A percentile compares a stretch with the other conserved stretches of the same genome.
Conservation (phyloP, 2,888 invertebrate genomes). For the Agriopis marginaria region DNA sequence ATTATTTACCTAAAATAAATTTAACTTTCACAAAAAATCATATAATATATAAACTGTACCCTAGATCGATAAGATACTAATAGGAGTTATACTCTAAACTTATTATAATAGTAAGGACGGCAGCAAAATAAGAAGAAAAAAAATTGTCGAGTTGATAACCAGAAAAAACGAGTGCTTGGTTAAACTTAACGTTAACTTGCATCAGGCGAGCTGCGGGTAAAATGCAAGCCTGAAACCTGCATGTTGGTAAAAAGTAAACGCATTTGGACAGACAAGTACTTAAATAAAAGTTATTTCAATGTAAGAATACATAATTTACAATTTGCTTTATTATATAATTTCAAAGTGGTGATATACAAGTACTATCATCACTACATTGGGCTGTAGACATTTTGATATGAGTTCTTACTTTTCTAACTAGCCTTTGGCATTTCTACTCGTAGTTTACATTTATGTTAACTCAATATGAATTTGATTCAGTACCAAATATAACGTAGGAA, state of each 20-base stretch:
- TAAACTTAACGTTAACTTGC: no score
- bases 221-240: no score
- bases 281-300: not conserved
- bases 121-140: constrained; percentile 57
- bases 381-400: constrained; percentile 61
- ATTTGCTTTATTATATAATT: not conserved
- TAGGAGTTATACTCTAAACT: constrained; percentile 42
- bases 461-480: not conserved
- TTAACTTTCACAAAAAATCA: not conserved
- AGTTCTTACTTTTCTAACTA: constrained; percentile 52
- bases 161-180: not conserved
- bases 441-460: constrained; percentile 11
- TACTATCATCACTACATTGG: constrained; percentile 20
- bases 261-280: not conserved
- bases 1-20: not conserved
- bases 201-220: no score
- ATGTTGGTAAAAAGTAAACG: not conserved
- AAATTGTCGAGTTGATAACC: constrained; percentile 18
- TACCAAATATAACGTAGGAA: not conserved
- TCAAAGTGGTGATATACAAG: not conserved
- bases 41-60: not conserved
- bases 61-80: constrained; percentile 22
- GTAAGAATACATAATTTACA: not conserved
- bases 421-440: constrained; percentile 63
- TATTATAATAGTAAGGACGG: constrained; percentile 58